Evolutionary conservation across 2,797 vertebrate genomes (phyloP), one percentile per base, ranked within the genome.

Genomic region (Botia almorhae): DNA sequence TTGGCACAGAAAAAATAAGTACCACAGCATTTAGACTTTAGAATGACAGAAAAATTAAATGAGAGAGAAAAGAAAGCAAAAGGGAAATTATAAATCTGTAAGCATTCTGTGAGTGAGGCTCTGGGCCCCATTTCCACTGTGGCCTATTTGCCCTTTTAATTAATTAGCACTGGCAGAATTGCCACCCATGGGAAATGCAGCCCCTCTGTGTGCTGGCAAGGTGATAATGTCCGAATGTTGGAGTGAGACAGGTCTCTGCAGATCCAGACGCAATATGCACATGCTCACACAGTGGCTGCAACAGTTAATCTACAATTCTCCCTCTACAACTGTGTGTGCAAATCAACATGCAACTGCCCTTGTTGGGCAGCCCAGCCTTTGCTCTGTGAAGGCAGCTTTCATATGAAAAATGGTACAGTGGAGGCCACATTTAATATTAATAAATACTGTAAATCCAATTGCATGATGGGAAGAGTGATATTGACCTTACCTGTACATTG

Each of bases 91-190:
- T 91, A 89, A 91, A 91, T 94, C 91, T 93, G 88, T 85, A 85
- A 88, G 89, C 89, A 81, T 89, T 86, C 88, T 92, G 92, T 91
- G 85, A 68, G 80, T 88, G 88, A 91, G 90, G 91, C 93, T 92
- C 86, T 92, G 89, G 91, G 92, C 91, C 89, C 82, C 75, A 87
- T 93, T 91, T 94, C 91, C 90, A 82, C 91, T 92, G 92, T 91
- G 92, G 92, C 91, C 91, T 92, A 89, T 90, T 90, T 94, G 93
- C 92, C 93, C 94, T 92, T 92, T 94, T 94, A 94, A 94, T 95
- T 94, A 94, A 95, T 95, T 94, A 95, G 93, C 89, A 87, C 91
- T 91, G 90, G 93, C 91, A 93, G 91, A 92, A 92, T 89, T 87
- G 81, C 73, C 83, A 80, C 90, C 89, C 90, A 90, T 90, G 85